Conservation (phyloP, 2,113 vertebrate species). For the Trogon melanurus region DNA sequence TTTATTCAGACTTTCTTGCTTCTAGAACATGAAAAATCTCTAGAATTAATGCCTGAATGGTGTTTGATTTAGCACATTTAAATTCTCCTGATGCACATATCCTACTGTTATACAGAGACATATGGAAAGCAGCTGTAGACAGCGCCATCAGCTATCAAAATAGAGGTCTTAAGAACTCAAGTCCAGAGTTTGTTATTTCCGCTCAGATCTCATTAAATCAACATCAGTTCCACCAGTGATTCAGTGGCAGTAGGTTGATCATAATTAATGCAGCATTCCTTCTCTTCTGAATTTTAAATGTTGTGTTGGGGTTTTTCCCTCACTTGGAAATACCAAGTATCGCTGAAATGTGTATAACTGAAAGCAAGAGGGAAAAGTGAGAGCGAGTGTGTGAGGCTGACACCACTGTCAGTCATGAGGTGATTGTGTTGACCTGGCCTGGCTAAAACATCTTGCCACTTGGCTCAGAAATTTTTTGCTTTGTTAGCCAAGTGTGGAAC, state of each 20-base stretch:
- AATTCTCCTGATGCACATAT: background rate
- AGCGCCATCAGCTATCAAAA: conserved; percentile 12
- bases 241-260: background rate
- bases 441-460: background rate
- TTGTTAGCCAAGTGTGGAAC: background rate
- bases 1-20: conserved; percentile 3
- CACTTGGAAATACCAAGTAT: background rate
- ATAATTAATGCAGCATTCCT: background rate
- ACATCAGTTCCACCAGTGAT: background rate
- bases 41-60: background rate
- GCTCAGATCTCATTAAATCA: conserved; percentile 8
- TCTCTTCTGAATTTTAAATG: conserved; percentile 7
- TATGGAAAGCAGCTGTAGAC: conserved; percentile 48
- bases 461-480: background rate
- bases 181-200: conserved; percentile 8
- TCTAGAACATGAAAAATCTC: background rate
- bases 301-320: background rate
- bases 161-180: background rate
- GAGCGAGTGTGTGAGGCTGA: background rate
- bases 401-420: background rate
- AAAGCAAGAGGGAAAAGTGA: background rate
- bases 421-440: background rate
- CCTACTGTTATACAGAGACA: background rate
- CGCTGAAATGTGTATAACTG: background rate
- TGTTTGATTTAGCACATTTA: conserved; percentile 38